Evolutionary conservation across 1,140 invertebrate species (phyloP).

Genomic region (Eriocheir sinensis): DNA sequence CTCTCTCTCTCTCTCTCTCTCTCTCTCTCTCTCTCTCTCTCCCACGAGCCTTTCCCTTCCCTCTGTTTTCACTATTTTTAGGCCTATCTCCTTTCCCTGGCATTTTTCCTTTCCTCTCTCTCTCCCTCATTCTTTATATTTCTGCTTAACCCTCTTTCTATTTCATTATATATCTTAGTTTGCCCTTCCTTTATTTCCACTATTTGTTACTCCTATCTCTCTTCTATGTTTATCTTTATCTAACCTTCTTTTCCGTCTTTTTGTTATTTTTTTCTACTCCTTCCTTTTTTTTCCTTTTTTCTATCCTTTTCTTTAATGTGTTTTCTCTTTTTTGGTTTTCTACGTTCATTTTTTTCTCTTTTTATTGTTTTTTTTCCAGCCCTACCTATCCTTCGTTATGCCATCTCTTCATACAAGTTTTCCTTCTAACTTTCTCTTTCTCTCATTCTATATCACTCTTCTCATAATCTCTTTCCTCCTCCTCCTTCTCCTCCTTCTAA

Average conservation of each 20-base stretch:
- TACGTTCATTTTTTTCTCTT: not conserved
- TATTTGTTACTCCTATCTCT: too few species aligned
- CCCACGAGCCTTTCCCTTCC: not conserved
- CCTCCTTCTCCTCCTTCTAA: not conserved
- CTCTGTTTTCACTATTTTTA: not conserved
- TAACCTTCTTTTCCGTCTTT: too few species aligned
- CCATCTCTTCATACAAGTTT: not conserved
- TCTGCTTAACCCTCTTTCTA: not conserved
- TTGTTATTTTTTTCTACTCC: too few species aligned
- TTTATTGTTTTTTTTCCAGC: not conserved
- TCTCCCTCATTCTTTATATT: not conserved
- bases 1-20: not conserved
- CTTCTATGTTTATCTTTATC: too few species aligned
- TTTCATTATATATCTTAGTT: too few species aligned
- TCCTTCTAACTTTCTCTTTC: too few species aligned
- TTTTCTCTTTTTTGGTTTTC: not conserved
- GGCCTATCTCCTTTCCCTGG: not conserved
- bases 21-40: not conserved
- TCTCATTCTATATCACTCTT: too few species aligned
- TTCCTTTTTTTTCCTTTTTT: not conserved
- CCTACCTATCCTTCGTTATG: not conserved
- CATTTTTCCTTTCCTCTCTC: too few species aligned
- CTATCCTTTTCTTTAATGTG: not conserved
- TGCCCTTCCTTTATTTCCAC: too few species aligned
- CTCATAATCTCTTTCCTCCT: too few species aligned